phyloP scores from a whole-genome alignment of 2,888 invertebrate species.

The Drosophila longiperda region DNA sequence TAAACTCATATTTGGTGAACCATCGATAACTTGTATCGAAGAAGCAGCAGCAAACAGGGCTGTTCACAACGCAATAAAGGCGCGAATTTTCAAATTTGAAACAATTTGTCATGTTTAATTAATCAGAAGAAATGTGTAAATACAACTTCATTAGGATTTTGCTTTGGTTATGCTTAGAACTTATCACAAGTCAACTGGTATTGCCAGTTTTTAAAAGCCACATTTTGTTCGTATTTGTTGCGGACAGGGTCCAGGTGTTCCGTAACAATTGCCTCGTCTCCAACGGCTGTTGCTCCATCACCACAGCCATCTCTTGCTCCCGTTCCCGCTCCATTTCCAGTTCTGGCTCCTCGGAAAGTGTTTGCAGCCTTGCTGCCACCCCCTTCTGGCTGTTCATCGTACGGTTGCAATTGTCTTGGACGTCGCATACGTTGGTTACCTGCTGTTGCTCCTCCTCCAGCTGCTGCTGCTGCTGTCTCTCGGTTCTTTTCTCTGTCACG shows the following conservation, averaged over 20 bases:
- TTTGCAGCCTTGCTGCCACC: conserved; percentile 57
- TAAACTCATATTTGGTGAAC: background rate
- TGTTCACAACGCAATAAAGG: background rate
- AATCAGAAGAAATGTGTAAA: conserved; percentile 6
- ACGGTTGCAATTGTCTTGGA: conserved; percentile 72
- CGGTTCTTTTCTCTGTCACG: conserved; percentile 48
- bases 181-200: conserved; percentile 85
- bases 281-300: conserved; percentile 36
- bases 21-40: conserved; percentile 14
- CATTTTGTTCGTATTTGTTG: conserved; percentile 78
- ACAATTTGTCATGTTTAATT: conserved; percentile 16
- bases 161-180: conserved; percentile 72
- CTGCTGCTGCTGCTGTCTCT: conserved; percentile 29
- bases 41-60: conserved; percentile 2
- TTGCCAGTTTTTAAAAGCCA: conserved; percentile 85
- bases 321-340: conserved; percentile 38
- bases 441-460: conserved; percentile 5
- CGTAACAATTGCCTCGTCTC: conserved; percentile 60
- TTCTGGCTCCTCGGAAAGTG: conserved; percentile 59
- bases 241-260: conserved; percentile 74
- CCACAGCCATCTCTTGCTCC: conserved; percentile 51
- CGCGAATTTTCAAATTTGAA: background rate
- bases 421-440: conserved; percentile 64
- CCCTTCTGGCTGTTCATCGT: conserved; percentile 60
- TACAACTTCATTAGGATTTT: conserved; percentile 11